Evolutionary conservation across 2,888 invertebrate species (phyloP), one percentile per base, ranked within the genome.

Genomic region (Ophion ellenae): DNA sequence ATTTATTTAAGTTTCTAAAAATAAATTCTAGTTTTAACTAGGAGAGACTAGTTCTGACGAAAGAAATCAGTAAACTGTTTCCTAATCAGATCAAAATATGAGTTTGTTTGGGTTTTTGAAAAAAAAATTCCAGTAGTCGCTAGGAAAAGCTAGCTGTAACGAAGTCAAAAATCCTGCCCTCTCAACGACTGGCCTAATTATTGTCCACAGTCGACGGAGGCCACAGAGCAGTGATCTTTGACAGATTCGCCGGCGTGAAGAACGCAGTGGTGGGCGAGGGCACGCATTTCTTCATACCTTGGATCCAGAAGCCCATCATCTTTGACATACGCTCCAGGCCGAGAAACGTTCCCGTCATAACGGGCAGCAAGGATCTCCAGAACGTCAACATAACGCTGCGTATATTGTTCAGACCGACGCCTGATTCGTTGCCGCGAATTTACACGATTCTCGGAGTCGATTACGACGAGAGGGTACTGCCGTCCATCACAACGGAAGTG

Each of bases 331-430:
- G 99, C 89, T 98, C 99, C 0, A 96, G 98, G 90, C 99, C 99
- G 69, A 97, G 99, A 94, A 99, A 99, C 95, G 97, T 99, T 20
- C 99, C 99, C 2, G 99, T 99, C 14, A 95, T 99, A 69, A 99
- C 99, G 82, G 99, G 99, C 91, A 99, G 99, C 94, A 99, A 99
- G 97, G 99, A 99, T 97, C 96, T 99, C 90, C 99, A 99, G 95
- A 99, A 99, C 95, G 99, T 99, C 17, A 99, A 99, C 95, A 99
- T 99, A 93, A 99, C 99, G 66, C 96, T 99, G 83, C 97, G 99
- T 96, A 98, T 99, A 93, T 95, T 99, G 91, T 99, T 99, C 95
- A 96, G 99, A 93, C 99, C 99, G 1, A 95, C 98, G 83, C 98
- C 99, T n/a, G 97, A 98, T 90, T 96, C 97, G 90, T 95, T 99